phyloP scores from a whole-genome alignment of 2,888 invertebrate species.

The Erynnis tages region DNA sequence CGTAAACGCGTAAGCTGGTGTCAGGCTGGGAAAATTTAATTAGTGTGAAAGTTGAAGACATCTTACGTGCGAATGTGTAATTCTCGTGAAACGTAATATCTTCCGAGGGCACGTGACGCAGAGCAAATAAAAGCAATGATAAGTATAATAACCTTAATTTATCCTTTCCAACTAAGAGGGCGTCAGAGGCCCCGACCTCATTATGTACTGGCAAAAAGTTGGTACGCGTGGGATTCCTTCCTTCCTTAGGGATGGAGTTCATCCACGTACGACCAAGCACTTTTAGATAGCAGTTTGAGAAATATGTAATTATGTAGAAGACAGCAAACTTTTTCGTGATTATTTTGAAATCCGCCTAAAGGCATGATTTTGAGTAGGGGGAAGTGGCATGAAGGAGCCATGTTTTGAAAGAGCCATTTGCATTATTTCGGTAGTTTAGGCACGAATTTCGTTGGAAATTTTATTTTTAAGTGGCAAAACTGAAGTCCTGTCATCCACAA shows the following conservation, averaged over 20 bases:
- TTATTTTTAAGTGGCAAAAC: no score
- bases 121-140: constrained; percentile 27
- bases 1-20: not conserved
- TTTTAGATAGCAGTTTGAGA: constrained; percentile 40
- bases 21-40: not conserved
- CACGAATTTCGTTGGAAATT: no score
- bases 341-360: no score
- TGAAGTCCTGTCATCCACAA: no score
- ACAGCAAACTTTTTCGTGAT: no score
- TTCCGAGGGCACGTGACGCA: constrained; percentile 1
- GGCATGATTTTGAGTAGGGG: no score
- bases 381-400: no score
- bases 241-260: no score
- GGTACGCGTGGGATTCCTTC: constrained; percentile 47
- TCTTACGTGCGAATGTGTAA: constrained; percentile 31
- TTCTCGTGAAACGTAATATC: not conserved
- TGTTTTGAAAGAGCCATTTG: no score
- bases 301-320: constrained; percentile 38
- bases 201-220: constrained; percentile 71
- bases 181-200: constrained; percentile 66
- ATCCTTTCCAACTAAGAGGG: constrained; percentile 42
- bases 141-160: constrained; percentile 45
- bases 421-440: no score
- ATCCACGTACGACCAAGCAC: constrained; percentile 49
- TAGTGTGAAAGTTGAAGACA: not conserved